Evolutionary conservation across 1,140 invertebrate species (phyloP), one percentile per base, ranked within the genome.

Genomic region (Panagrolaimus sp.): DNA sequence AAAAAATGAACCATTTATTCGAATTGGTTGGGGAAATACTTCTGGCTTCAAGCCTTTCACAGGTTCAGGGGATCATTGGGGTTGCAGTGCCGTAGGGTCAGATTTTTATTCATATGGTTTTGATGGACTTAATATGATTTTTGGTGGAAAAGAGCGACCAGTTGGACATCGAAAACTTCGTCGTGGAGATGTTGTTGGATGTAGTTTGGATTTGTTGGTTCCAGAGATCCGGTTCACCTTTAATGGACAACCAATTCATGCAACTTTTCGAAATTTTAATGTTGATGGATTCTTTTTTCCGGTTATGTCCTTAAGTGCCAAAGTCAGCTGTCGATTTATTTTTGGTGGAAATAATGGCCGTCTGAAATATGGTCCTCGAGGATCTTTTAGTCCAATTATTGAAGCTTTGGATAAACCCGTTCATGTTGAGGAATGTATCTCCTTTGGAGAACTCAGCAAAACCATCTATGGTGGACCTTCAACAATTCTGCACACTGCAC

Each of bases 201-300:
- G 94, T 83, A 90, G 92, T 6, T 85, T 99, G 26, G 96, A 99
- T 84, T 86, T 99, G n/a, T 91, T 90, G 0, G 87, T 96, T 17
- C 93, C 96, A 5, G 89, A 96, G 47, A 98, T 99, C 67, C 91
- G 90, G 24, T 99, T 99, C 84, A 92, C 92, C 74, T 90, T 98
- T 76, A 99, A 99, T 84, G 96, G 96, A 0, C 86, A 89, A 6
- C 88, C 89, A 65, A 90, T 98, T 24, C 88, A 88, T 38, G 95
- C 94, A 0, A 90, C 90, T 55, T 98, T 98, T 84, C 89, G 90
- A 43, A 90, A 96, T 83, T 99, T 99, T 83, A 98, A 98, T 84
- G 84, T 94, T 28, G 92, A 96, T 79, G 95, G 96, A 65, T 96
- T 98, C 91, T 99, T 99, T 85, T 98, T 95, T 83, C 96, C 96